phyloP scores from a whole-genome alignment of 2,888 invertebrate genomes.

The Dicyrtomina minuta region DNA sequence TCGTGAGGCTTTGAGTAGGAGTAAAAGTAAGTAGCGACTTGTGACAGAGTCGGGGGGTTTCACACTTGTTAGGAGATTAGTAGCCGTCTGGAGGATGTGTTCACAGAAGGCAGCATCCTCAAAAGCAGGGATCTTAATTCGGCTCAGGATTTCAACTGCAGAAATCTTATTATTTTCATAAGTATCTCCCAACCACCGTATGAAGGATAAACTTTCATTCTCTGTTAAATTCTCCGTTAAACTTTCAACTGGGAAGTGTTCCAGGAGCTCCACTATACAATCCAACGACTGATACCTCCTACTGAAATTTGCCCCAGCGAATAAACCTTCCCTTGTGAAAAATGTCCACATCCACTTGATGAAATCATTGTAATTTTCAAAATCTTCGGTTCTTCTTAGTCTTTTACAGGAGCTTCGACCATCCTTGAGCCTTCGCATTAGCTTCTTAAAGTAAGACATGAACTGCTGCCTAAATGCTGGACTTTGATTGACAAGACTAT shows the following conservation, averaged over 20 bases:
- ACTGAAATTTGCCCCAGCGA: slow-evolving; percentile 66
- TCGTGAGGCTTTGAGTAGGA: slow-evolving; percentile 36
- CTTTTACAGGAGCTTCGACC: slow-evolving; percentile 55
- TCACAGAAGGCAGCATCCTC: slow-evolving; percentile 52
- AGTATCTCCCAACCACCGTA: slow-evolving; percentile 65
- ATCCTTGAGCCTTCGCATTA: slow-evolving; percentile 61
- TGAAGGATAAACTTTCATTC: slow-evolving; percentile 32
- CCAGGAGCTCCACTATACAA: slow-evolving; percentile 45
- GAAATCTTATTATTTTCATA: slow-evolving; percentile 75
- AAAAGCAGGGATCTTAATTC: slow-evolving; percentile 56
- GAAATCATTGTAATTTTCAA: slow-evolving; percentile 59
- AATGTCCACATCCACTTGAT: slow-evolving; percentile 59
- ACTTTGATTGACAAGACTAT: slow-evolving; percentile 70
- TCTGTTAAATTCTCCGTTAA: not conserved
- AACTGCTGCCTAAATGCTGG: slow-evolving; percentile 70
- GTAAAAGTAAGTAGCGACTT: slow-evolving; percentile 45
- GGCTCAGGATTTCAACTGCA: slow-evolving; percentile 63
- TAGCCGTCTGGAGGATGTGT: slow-evolving; percentile 30
- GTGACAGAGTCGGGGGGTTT: slow-evolving; percentile 50
- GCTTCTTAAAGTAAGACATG: slow-evolving; percentile 69
- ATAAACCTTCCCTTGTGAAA: slow-evolving; percentile 62
- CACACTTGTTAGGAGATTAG: slow-evolving; percentile 44
- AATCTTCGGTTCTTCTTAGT: slow-evolving; percentile 32
- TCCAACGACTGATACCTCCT: slow-evolving; percentile 65
- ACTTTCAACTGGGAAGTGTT: slow-evolving; percentile 21